A percentile compares a stretch with the other conserved stretches of the same genome.
Evolutionary conservation across 2,113 vertebrate species (phyloP).

Genomic region (Orycteropus afer): DNA sequence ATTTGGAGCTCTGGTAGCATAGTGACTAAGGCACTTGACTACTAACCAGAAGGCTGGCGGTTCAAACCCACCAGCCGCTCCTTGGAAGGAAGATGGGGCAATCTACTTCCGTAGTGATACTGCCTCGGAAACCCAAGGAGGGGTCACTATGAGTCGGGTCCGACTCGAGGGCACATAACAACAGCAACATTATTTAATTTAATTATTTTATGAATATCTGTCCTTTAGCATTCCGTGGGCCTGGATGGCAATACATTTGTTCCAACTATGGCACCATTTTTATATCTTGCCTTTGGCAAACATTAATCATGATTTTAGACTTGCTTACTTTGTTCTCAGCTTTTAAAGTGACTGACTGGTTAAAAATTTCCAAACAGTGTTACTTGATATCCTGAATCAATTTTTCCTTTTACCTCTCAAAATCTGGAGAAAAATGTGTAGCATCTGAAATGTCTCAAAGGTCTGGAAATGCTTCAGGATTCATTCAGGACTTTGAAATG

Average conservation of each 20-base stretch:
- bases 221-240: background rate
- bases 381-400: background rate
- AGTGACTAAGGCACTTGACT: no score
- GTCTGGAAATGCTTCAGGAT: constrained; percentile 28
- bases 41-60: no score
- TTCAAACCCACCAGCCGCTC: no score
- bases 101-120: no score
- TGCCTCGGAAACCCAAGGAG: no score
- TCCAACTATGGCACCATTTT: background rate
- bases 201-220: background rate
- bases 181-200: background rate
- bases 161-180: no score
- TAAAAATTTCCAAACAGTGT: background rate
- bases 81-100: no score
- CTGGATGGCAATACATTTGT: background rate
- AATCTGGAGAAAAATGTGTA: constrained; percentile 23
- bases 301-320: background rate
- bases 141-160: no score
- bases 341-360: constrained; percentile 1
- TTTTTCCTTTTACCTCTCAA: constrained; percentile 27
- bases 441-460: background rate
- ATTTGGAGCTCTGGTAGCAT: no score
- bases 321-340: background rate
- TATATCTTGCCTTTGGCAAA: constrained; percentile 9
- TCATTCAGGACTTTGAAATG: background rate